Evolutionary conservation across 1,140 invertebrate genomes (phyloP).

Genomic region (Lordiphosa mommai): DNA sequence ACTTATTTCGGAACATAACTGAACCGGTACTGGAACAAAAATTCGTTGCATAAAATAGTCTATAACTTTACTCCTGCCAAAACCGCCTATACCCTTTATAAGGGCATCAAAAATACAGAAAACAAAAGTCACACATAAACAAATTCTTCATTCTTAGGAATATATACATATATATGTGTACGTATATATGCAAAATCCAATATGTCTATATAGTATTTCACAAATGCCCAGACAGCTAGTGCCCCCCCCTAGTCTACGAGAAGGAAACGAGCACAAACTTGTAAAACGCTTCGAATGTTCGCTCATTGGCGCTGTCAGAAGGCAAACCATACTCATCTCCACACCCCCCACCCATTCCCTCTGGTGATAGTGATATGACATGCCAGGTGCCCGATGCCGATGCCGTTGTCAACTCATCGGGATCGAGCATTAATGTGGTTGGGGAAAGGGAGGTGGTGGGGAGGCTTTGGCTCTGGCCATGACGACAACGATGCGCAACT

Average conservation of each 20-base stretch:
- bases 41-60: too few relatives aligned
- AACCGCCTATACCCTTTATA: neutral
- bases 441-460: neutral
- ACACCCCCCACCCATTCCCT: neutral
- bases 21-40: too few relatives aligned
- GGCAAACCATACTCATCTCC: constrained; percentile 23
- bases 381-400: constrained; percentile 60
- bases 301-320: constrained; percentile 78
- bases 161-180: constrained; percentile 27
- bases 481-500: constrained; percentile 63
- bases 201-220: constrained; percentile 77
- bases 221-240: constrained; percentile 30
- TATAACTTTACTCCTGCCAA: neutral
- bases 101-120: constrained; percentile 25
- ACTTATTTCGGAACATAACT: too few relatives aligned
- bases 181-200: constrained; percentile 62
- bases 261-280: constrained; percentile 77
- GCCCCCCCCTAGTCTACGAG: neutral
- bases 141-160: constrained; percentile 35
- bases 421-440: constrained; percentile 3
- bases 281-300: constrained; percentile 78
- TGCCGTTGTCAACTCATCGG: constrained; percentile 52
- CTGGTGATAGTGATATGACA: constrained; percentile 66
- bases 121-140: constrained; percentile 24
- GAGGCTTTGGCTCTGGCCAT: constrained; percentile 38